Conservation (phyloP, 2,888 invertebrate genomes). For the Ophion obscuratus region DNA sequence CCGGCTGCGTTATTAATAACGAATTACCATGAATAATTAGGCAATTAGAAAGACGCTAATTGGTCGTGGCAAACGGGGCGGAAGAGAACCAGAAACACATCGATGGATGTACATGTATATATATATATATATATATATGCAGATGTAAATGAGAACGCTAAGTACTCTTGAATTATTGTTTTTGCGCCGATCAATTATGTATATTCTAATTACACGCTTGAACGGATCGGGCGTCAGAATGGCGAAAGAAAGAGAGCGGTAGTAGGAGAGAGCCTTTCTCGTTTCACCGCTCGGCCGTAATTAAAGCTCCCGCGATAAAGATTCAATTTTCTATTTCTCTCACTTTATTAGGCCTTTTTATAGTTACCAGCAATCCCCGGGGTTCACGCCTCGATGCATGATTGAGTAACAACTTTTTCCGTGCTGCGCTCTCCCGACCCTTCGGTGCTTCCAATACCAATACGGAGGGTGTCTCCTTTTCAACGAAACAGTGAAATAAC, state of each 20-base stretch:
- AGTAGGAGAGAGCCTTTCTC: slow-evolving; percentile 3
- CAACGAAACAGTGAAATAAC: background rate
- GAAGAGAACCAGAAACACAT: slow-evolving; percentile 27
- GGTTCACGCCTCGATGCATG: slow-evolving; percentile 32
- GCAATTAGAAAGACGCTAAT: slow-evolving; percentile 74
- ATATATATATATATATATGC: slow-evolving; percentile 37
- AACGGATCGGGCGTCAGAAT: slow-evolving; percentile 56
- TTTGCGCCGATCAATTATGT: slow-evolving; percentile 66
- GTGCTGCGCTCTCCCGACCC: background rate
- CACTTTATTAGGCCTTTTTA: slow-evolving; percentile 37
- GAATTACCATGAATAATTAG: slow-evolving; percentile 74
- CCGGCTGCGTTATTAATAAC: slow-evolving; percentile 69
- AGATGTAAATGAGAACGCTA: slow-evolving; percentile 53
- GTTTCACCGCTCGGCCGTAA: slow-evolving; percentile 48
- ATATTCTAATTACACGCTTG: slow-evolving; percentile 69
- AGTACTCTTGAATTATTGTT: slow-evolving; percentile 72
- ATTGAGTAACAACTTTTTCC: slow-evolving; percentile 53
- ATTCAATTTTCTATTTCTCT: slow-evolving; percentile 23
- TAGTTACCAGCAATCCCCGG: slow-evolving; percentile 14
- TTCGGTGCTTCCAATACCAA: background rate
- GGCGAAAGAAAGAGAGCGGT: slow-evolving; percentile 10
- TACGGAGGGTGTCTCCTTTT: background rate
- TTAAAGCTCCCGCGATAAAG: slow-evolving; percentile 54
- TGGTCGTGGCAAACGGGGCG: slow-evolving; percentile 55
- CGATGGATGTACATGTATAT: slow-evolving; percentile 13